A percentile compares a stretch with the other conserved stretches of the same genome.
Evolutionary conservation across 2,888 invertebrate species (phyloP).

Genomic region (Ornithoptera alexandrae): DNA sequence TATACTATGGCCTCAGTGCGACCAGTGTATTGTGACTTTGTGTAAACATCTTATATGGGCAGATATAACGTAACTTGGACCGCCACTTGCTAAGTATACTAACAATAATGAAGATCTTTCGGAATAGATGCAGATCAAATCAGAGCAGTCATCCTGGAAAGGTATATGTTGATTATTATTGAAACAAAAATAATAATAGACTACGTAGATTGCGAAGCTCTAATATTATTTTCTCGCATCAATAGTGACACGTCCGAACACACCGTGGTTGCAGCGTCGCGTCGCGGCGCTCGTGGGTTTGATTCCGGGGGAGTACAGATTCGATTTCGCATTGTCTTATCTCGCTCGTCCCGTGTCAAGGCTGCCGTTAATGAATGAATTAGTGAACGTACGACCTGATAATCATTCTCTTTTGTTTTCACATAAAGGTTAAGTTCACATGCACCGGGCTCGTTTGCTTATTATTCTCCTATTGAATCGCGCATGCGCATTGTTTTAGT

Average conservation of each 20-base stretch:
- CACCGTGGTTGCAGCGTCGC: constrained; percentile 27
- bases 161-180: too few relatives aligned
- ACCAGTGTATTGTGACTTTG: too few relatives aligned
- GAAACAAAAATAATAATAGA: too few relatives aligned
- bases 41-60: too few relatives aligned
- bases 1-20: too few relatives aligned
- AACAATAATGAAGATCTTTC: too few relatives aligned
- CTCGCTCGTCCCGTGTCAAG: constrained; percentile 37
- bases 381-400: constrained; percentile 38
- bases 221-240: too few relatives aligned
- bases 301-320: constrained; percentile 35
- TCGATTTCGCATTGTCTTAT: constrained; percentile 37
- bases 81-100: too few relatives aligned
- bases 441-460: constrained; percentile 27
- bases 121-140: too few relatives aligned
- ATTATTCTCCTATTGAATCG: constrained; percentile 9
- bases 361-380: constrained; percentile 38
- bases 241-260: constrained; percentile 15
- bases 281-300: constrained; percentile 30
- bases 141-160: too few relatives aligned
- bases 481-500: constrained; percentile 13
- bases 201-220: too few relatives aligned
- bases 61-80: too few relatives aligned
- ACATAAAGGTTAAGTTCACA: constrained; percentile 44
- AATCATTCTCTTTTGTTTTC: constrained; percentile 31